Evolutionary conservation across 2,888 invertebrate species (phyloP).

Genomic region (Eupithecia dodoneata): DNA sequence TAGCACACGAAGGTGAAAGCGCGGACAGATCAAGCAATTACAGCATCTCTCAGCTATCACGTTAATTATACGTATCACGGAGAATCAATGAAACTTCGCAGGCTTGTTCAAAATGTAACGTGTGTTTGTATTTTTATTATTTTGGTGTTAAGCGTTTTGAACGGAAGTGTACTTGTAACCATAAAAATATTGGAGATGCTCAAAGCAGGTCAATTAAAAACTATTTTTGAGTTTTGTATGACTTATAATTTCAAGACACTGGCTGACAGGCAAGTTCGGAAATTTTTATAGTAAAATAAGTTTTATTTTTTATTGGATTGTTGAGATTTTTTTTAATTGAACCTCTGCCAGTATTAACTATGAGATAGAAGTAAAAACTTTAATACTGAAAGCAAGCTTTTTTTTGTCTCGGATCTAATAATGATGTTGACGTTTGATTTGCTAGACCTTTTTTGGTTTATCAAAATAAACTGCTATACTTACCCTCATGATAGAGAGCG

Average conservation of each 20-base stretch:
- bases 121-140: constrained; percentile 61
- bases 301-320: neutral
- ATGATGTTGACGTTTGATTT: neutral
- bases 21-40: constrained; percentile 65
- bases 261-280: neutral
- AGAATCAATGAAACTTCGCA: constrained; percentile 35
- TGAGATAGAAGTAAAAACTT: neutral
- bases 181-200: neutral
- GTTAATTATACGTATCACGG: constrained; percentile 61
- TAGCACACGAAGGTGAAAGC: constrained; percentile 49
- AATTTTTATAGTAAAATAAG: neutral
- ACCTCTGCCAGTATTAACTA: neutral
- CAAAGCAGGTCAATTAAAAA: neutral
- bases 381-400: neutral
- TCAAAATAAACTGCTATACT: neutral
- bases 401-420: neutral
- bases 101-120: constrained; percentile 46
- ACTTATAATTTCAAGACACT: neutral
- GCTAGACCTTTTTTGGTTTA: neutral
- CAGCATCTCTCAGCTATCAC: constrained; percentile 58
- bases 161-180: constrained; percentile 26
- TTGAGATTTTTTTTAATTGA: neutral
- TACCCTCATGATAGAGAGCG: neutral
- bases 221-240: neutral
- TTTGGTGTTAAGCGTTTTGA: constrained; percentile 44